Evolutionary conservation across 2,113 vertebrate species (phyloP), one percentile per base, ranked within the genome.

Genomic region (Myrmecobius fasciatus): DNA sequence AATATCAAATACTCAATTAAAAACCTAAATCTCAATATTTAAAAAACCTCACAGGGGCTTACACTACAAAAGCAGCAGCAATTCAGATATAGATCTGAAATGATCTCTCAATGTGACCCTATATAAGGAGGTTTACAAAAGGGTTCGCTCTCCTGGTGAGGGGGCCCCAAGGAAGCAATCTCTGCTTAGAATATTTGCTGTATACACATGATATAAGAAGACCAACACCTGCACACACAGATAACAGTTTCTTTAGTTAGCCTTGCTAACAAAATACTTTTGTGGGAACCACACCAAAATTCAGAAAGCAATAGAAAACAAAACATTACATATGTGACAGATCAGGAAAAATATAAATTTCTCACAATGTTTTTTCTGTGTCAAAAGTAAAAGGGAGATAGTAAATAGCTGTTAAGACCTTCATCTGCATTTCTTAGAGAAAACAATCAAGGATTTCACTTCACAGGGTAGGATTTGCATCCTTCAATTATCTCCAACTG

Each of bases 391-490:
- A 43, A 83, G 67, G 36, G 67, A n/a, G 28, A 88, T 12, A 91
- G 88, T 26, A 88, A 95, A 94, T 49, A 52, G 53, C 0, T 92
- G 96, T 97, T 96, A 95, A 94, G 96, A 98, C 95, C 8, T 94
- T 89, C 47, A 97, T 96, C 92, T 96, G 94, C 94, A 97, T 97
- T 97, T 97, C 91, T 97, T 97, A 96, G 96, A 97, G 96, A 92
- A 96, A 98, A 98, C 46, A 91, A 92, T 26, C 89, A 75, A 93
- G 47, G 53, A 51, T 98, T 98, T 98, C 95, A 88, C 91, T 97
- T 98, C 95, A 90, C 90, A 95, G 91, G 93, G 97, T 94, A 1
- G 91, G 49, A 97, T 96, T 94, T 97, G 52, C 94, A 94, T 97
- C 98, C 92, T 94, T 92, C 91, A 97, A 89, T 0, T 96, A 97